Evolutionary conservation across 2,888 invertebrate species (phyloP), one percentile per base, ranked within the genome.

Genomic region (Lithophane semibrunnea): DNA sequence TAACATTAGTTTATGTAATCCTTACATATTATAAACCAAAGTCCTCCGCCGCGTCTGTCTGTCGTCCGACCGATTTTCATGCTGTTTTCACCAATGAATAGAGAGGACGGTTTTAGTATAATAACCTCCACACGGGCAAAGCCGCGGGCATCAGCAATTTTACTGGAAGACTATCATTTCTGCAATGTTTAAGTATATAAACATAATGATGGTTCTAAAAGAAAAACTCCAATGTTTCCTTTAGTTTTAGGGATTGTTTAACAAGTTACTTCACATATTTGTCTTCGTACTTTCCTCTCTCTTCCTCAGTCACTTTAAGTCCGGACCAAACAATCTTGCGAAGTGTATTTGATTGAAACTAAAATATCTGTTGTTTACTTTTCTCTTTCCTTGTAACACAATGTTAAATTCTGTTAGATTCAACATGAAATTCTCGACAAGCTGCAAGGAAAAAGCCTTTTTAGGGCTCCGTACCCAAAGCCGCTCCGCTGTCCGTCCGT

Each of bases 201-300:
- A 29, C 29, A 29, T 29, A 29, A 29, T 29, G 29, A 29, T 18
- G 21, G 9, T 54, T 54, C 54, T 21, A 21, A 54, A 47, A n/a
- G 2, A 52, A 49, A 54, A 66, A 66, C 58, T n/a, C 18, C 12
- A 12, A 21, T 21, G 12, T 29, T 2, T 13, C 1, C 5, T 18
- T 44, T 37, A 61, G 72, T n/a, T 71, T n/a, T 18, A 56, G 18
- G 42, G n/a, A 61, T 13, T 61, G 60, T 49, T 54, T 75, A 18
- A 13, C 21, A 68, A 81, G 47, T 66, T 44, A 29, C 24, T 63
- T 44, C 66, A 73, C 60, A 67, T 63, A 65, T 79, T 79, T 82
- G 60, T 60, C 47, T 66, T 42, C n/a, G 37, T 29, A n/a, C 16
- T 58, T 80, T 47, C 24, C 47, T 68, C 16, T 37, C 37, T 37